Evolutionary conservation across 2,113 vertebrate genomes (phyloP).

Genomic region (Oceanites oceanicus): DNA sequence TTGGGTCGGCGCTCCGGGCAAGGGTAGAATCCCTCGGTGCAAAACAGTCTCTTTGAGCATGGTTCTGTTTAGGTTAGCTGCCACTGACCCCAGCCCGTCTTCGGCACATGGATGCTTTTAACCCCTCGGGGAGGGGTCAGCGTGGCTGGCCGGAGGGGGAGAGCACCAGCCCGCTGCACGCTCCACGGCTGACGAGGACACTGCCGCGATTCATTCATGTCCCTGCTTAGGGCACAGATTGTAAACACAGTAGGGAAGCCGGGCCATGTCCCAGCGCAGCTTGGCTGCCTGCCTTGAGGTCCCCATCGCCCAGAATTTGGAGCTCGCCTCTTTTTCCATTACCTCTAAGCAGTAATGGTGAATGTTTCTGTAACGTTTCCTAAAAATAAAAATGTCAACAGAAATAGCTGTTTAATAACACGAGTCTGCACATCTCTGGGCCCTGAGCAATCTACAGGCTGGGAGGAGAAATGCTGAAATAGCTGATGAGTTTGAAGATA

Average conservation of each 20-base stretch:
- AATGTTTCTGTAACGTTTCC: neutral
- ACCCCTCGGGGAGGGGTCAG: neutral
- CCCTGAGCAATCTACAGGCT: neutral
- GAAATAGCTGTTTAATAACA: neutral
- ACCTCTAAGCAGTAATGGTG: neutral
- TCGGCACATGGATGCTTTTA: neutral
- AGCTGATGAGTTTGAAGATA: neutral
- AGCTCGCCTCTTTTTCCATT: neutral
- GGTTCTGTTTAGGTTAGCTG: neutral
- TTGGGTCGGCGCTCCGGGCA: neutral
- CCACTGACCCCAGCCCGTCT: neutral
- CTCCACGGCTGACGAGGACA: neutral
- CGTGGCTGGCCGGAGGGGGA: neutral
- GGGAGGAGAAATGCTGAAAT: neutral
- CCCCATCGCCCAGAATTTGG: neutral
- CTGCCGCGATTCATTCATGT: neutral
- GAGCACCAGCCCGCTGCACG: neutral
- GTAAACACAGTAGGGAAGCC: neutral
- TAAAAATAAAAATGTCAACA: conserved; percentile 1
- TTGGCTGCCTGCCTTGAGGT: neutral
- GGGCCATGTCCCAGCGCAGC: neutral
- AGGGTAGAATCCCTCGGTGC: neutral
- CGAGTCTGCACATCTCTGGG: neutral
- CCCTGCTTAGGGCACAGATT: neutral
- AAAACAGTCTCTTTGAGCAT: neutral